Evolutionary conservation across 2,797 vertebrate genomes (phyloP).

Genomic region (Enteromius fasciolatus): DNA sequence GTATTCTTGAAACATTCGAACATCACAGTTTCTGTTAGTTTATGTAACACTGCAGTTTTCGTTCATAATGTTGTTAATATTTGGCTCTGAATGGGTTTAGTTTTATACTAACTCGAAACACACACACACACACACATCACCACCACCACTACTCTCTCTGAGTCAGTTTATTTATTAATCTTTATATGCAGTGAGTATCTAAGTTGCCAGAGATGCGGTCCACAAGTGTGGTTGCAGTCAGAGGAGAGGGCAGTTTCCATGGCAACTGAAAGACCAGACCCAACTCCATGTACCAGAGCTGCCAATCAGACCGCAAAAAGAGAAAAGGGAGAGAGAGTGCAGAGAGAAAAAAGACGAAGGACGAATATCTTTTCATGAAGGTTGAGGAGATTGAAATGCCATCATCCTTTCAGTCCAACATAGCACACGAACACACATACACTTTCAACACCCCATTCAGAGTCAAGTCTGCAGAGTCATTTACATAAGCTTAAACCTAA

Average conservation of each 20-base stretch:
- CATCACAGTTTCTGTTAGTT: not conserved
- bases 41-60: not conserved
- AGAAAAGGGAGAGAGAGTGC: constrained; percentile 39
- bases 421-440: not conserved
- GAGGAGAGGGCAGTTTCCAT: constrained; percentile 67
- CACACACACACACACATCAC: not conserved
- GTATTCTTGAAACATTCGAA: not conserved
- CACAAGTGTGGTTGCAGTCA: constrained; percentile 56
- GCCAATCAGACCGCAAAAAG: constrained; percentile 60
- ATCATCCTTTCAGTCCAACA: constrained; percentile 46
- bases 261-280: constrained; percentile 70
- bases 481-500: constrained; percentile 46
- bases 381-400: constrained; percentile 57
- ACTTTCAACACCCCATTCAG: constrained; percentile 3
- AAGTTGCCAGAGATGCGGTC: constrained; percentile 59
- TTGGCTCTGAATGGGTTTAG: not conserved
- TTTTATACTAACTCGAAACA: not conserved
- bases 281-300: constrained; percentile 63
- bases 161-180: constrained; percentile 58
- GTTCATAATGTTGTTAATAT: not conserved
- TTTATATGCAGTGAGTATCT: constrained; percentile 54
- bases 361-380: constrained; percentile 65
- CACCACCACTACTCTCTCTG: not conserved
- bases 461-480: constrained; percentile 36
- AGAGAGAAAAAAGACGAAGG: constrained; percentile 51